Conservation (phyloP, 2,797 vertebrate genomes). For the Mallotus villosus region DNA sequence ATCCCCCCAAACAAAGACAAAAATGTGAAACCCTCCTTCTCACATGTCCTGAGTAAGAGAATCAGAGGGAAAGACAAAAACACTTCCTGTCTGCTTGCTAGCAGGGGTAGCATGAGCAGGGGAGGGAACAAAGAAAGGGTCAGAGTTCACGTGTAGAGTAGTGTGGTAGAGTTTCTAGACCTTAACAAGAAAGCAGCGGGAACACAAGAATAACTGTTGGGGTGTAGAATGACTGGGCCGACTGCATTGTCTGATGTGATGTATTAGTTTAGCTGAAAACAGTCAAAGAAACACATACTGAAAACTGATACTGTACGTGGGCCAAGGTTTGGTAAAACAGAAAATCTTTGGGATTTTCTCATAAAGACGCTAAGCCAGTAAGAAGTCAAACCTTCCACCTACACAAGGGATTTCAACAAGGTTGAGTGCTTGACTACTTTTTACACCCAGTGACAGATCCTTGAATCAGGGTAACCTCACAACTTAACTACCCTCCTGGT, state of each 20-base stretch:
- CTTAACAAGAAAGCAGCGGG: constrained; percentile 18
- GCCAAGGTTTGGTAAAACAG: too few species aligned
- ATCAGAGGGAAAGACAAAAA: constrained; percentile 20
- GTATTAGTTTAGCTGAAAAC: constrained; percentile 38
- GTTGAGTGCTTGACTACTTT: constrained; percentile 16
- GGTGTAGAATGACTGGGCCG: constrained; percentile 29
- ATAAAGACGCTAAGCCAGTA: too few species aligned
- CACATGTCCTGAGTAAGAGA: constrained; percentile 34
- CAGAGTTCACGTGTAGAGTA: constrained; percentile 38
- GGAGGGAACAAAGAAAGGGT: constrained; percentile 46
- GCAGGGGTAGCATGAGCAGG: constrained; percentile 32
- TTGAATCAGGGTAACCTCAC: constrained; percentile 16
- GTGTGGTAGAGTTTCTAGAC: constrained; percentile 42
- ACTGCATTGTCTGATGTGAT: constrained; percentile 36
- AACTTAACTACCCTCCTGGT: constrained; percentile 23
- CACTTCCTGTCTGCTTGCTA: constrained; percentile 26
- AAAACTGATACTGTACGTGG: background rate
- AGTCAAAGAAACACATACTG: background rate
- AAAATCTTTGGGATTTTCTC: too few species aligned
- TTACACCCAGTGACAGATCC: constrained; percentile 25
- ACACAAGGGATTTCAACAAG: constrained; percentile 27
- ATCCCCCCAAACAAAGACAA: constrained; percentile 51
- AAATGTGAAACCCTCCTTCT: constrained; percentile 24
- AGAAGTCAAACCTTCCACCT: background rate
- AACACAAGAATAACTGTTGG: constrained; percentile 1